phyloP scores from a whole-genome alignment of 2,888 invertebrate genomes.

The Cephus sareptanus region DNA sequence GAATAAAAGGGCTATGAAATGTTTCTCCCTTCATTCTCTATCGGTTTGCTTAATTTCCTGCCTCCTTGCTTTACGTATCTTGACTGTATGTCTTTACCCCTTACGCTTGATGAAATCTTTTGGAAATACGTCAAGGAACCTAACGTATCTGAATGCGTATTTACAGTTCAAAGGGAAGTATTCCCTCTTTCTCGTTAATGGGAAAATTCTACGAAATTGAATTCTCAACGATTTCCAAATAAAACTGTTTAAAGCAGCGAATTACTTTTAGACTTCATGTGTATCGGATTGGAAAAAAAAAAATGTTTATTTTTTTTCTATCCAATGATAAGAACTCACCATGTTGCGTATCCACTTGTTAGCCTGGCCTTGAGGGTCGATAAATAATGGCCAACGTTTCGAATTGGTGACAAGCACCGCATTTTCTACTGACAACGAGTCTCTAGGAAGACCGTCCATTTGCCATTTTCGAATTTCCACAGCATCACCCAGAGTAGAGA shows the following conservation, averaged over 20 bases:
- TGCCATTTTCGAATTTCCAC: conserved; percentile 85
- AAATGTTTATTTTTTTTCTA: neutral
- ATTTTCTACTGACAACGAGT: conserved; percentile 88
- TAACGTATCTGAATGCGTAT: too few species aligned
- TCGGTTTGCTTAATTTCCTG: neutral
- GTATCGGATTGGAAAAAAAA: neutral
- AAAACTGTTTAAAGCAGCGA: neutral
- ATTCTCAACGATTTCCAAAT: neutral
- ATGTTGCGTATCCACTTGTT: conserved; percentile 92
- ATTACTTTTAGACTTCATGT: neutral
- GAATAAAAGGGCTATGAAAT: neutral
- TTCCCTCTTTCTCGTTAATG: neutral
- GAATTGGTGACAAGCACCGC: conserved; percentile 87
- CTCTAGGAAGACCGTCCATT: conserved; percentile 85
- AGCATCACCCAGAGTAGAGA: conserved; percentile 78
- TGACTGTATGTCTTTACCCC: neutral
- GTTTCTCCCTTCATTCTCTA: neutral
- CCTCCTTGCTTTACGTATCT: neutral
- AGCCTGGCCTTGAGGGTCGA: conserved; percentile 93
- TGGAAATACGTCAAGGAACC: neutral
- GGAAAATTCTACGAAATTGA: neutral
- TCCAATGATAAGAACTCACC: conserved; percentile 68
- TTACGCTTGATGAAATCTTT: neutral
- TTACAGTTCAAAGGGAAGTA: neutral
- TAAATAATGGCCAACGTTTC: conserved; percentile 88